These are phyloP conservation scores for Timema cristinae DNA, from an alignment of 2,888 invertebrate species.

Conservation along the genomic window DNA sequence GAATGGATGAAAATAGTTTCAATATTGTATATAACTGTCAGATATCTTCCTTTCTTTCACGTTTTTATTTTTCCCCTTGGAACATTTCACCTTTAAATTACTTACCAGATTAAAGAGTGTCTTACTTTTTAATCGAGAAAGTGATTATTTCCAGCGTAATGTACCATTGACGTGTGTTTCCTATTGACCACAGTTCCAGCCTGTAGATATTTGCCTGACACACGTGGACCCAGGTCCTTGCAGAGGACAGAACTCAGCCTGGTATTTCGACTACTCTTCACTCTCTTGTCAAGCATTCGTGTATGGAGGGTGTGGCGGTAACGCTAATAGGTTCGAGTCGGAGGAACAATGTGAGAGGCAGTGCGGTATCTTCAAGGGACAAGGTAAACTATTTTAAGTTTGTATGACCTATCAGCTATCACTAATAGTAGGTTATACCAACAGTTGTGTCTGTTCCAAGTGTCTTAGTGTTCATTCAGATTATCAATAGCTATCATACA, in stretches of 20 bases:
- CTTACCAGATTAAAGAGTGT: slow-evolving; percentile 31
- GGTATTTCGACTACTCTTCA: slow-evolving; percentile 64
- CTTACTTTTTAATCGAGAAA: no score
- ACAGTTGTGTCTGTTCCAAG: background rate
- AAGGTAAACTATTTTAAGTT: slow-evolving; percentile 60
- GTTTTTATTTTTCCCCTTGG: no score
- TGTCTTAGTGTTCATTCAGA: no score
- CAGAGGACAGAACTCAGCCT: slow-evolving; percentile 58
- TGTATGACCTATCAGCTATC: background rate
- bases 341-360: slow-evolving; percentile 73
- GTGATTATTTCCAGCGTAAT: no score
- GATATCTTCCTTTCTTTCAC: no score
- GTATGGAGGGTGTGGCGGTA: slow-evolving; percentile 70
- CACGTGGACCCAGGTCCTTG: slow-evolving; percentile 67
- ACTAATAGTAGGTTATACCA: background rate
- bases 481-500: no score
- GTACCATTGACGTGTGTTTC: no score
- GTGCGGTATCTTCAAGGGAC: slow-evolving; percentile 67
- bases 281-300: slow-evolving; percentile 60
- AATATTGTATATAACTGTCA: no score
- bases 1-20: no score
- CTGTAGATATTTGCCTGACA: slow-evolving; percentile 52
- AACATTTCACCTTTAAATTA: background rate
- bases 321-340: slow-evolving; percentile 67
- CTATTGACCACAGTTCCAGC: background rate